Evolutionary conservation across 2,888 invertebrate genomes (phyloP).

Genomic region (Halictus quadricinctus): DNA sequence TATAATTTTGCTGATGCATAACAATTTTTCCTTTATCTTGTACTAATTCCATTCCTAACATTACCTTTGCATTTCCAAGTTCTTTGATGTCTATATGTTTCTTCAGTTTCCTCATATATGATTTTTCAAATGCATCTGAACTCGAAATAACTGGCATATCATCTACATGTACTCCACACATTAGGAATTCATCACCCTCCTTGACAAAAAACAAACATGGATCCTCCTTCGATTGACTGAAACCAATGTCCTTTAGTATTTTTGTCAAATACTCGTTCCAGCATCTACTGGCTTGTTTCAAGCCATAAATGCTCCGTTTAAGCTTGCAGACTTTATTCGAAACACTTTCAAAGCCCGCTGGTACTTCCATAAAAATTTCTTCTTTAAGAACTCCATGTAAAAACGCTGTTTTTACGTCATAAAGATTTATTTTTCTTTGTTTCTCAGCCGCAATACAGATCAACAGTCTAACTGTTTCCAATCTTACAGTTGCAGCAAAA

Average conservation of each 20-base stretch:
- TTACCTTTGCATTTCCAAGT: neutral
- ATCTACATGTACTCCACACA: slow-evolving; percentile 22
- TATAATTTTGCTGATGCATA: neutral
- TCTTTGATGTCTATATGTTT: neutral
- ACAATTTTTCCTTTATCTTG: neutral
- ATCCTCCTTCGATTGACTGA: slow-evolving; percentile 12
- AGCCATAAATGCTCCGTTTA: slow-evolving; percentile 23
- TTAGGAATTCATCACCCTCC: neutral
- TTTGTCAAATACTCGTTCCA: slow-evolving; percentile 12
- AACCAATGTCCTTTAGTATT: neutral
- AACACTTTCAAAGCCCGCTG: too few relatives aligned
- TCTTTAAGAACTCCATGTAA: neutral
- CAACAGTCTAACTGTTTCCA: slow-evolving; percentile 8
- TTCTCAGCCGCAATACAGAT: slow-evolving; percentile 19
- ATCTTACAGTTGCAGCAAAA: neutral
- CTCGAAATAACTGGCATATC: slow-evolving; percentile 9
- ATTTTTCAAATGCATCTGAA: neutral
- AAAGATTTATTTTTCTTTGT: neutral
- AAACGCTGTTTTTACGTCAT: slow-evolving; percentile 21
- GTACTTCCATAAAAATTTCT: slow-evolving; percentile 9
- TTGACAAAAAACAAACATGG: slow-evolving; percentile 22
- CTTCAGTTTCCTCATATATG: neutral
- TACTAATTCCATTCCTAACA: neutral
- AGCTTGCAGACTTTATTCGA: neutral
- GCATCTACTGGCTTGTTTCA: too few relatives aligned